Percentiles rank a stretch among this genome's conserved stretches.
phyloP scores from a whole-genome alignment of 2,113 vertebrate genomes.

The Brachirus orientalis region DNA sequence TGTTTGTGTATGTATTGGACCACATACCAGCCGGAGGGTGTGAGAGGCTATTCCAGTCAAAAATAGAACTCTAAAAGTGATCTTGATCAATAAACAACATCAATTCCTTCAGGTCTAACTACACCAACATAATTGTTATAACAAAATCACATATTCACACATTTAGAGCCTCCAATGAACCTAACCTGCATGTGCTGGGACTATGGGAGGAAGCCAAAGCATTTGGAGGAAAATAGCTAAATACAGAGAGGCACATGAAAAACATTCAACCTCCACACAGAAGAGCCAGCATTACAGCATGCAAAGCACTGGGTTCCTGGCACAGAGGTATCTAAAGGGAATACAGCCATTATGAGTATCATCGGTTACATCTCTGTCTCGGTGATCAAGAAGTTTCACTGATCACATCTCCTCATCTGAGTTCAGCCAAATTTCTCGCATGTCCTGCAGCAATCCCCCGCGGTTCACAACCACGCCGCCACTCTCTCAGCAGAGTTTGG shows the following conservation, averaged over 20 bases:
- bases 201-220: not conserved
- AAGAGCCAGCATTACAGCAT: not conserved
- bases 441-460: slow-evolving; percentile 42
- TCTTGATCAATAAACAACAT: no score
- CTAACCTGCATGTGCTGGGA: not conserved
- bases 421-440: slow-evolving; percentile 2
- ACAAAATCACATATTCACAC: not conserved
- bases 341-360: slow-evolving; percentile 1
- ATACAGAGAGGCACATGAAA: not conserved
- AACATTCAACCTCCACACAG: no score
- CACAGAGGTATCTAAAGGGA: not conserved
- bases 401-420: slow-evolving; percentile 6
- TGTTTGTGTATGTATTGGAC: no score
- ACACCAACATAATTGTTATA: no score
- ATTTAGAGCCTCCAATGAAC: not conserved
- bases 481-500: slow-evolving; percentile 16
- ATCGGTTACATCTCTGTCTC: not conserved
- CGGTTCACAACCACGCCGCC: no score
- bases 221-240: not conserved
- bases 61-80: no score
- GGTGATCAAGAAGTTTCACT: slow-evolving; percentile 11
- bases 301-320: slow-evolving; percentile 2
- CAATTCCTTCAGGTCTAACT: no score
- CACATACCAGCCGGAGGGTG: no score
- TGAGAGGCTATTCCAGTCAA: no score